Conservation (phyloP, 2,888 invertebrate genomes). For the Ophioninae sp. region DNA sequence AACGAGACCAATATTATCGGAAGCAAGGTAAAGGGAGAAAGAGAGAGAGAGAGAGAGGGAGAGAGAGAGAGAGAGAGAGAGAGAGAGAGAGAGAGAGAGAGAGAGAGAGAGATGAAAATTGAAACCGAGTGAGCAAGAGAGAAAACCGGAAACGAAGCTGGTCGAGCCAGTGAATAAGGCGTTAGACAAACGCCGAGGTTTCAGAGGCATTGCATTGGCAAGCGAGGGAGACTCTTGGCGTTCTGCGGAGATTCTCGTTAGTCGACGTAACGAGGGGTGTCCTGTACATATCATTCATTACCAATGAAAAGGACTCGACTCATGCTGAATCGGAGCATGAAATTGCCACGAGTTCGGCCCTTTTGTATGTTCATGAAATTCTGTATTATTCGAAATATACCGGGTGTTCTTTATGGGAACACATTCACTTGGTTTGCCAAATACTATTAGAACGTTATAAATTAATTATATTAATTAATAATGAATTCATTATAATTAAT, state of each 20-base stretch:
- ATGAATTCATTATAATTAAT: no score
- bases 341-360: neutral
- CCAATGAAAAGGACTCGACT: slow-evolving; percentile 14
- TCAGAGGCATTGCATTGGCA: slow-evolving; percentile 37
- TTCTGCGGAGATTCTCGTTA: slow-evolving; percentile 56
- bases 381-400: slow-evolving; percentile 3
- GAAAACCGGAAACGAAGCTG: neutral
- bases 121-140: slow-evolving; percentile 23
- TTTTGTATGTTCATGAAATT: neutral
- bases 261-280: slow-evolving; percentile 50
- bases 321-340: neutral
- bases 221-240: slow-evolving; percentile 48
- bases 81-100: slow-evolving; percentile 14
- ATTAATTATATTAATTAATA: no score
- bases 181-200: slow-evolving; percentile 55
- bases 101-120: neutral
- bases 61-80: slow-evolving; percentile 23
- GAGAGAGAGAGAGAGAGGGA: slow-evolving; percentile 23
- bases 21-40: slow-evolving; percentile 20
- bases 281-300: slow-evolving; percentile 1
- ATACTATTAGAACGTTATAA: no score
- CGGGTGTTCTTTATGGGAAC: slow-evolving; percentile 8
- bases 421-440: no score
- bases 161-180: slow-evolving; percentile 25
- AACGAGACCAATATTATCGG: slow-evolving; percentile 54